phyloP scores from a whole-genome alignment of 2,113 vertebrate genomes.

The Lichenostomus cassidix region DNA sequence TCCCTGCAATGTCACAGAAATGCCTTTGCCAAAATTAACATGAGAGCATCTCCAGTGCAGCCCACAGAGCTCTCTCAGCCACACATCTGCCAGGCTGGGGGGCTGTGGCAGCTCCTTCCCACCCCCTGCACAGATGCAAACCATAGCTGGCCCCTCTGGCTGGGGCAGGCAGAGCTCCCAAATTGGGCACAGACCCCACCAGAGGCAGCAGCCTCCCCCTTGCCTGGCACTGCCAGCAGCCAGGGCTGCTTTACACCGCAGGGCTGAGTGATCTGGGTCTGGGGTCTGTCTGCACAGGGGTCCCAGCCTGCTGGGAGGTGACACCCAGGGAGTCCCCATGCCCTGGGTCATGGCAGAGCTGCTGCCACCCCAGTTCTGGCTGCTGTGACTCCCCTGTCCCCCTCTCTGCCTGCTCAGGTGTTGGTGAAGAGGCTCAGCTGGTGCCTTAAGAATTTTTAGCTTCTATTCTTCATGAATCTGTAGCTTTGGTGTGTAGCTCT shows the following conservation, averaged over 20 bases:
- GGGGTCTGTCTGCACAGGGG: fast-evolving
- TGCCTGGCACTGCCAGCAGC: background rate
- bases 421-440: background rate
- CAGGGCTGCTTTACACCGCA: background rate
- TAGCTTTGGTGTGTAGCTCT: no score
- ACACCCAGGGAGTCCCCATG: fast-evolving
- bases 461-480: no score
- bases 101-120: background rate
- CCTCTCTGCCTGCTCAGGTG: background rate
- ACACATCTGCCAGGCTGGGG: fast-evolving
- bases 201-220: background rate
- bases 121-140: fast-evolving
- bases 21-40: fast-evolving
- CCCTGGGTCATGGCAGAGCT: fast-evolving
- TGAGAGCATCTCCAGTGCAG: background rate
- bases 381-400: fast-evolving
- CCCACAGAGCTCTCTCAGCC: background rate
- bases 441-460: no score
- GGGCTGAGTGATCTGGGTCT: fast-evolving
- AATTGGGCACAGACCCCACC: fast-evolving
- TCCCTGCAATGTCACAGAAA: background rate
- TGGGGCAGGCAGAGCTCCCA: background rate
- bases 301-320: background rate
- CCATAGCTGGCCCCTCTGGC: background rate
- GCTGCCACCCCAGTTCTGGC: background rate